Conservation (phyloP, 2,113 vertebrate species). For the Oryctolagus cuniculus region DNA sequence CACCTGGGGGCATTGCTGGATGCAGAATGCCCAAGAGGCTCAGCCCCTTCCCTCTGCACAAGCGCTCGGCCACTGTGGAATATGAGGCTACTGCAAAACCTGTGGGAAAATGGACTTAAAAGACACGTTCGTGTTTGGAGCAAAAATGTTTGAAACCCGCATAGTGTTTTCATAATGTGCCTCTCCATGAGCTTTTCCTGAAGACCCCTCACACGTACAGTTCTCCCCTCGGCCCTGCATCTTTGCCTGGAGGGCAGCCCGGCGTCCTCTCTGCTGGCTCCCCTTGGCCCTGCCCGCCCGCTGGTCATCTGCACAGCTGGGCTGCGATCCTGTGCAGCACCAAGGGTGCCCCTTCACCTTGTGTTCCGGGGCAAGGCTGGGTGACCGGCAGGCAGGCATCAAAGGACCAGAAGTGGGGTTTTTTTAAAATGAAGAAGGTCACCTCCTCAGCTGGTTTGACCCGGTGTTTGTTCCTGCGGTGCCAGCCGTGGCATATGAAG, state of each 20-base stretch:
- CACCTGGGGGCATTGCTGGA: neutral
- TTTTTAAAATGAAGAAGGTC: neutral
- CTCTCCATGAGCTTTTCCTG: too few species aligned
- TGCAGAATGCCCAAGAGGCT: neutral
- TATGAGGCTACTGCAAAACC: neutral
- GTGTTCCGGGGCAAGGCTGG: rapidly evolving
- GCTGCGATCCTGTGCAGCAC: neutral
- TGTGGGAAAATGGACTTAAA: too few species aligned
- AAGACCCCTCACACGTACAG: neutral
- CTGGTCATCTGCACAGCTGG: too few species aligned
- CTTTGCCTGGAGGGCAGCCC: neutral
- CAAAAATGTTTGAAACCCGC: too few species aligned
- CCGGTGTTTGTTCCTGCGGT: neutral
- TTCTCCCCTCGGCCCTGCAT: neutral
- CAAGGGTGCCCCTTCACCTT: neutral
- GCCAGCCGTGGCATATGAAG: too few species aligned
- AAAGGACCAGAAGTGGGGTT: too few species aligned
- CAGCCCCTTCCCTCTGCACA: neutral
- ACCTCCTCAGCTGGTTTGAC: neutral
- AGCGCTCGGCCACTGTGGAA: neutral
- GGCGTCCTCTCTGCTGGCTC: neutral
- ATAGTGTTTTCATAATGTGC: too few species aligned
- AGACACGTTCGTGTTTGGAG: too few species aligned
- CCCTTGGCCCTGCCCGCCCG: neutral
- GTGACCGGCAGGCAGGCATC: neutral